Evolutionary conservation across 2,888 invertebrate genomes (phyloP).

Genomic region (Lithosia quadra): DNA sequence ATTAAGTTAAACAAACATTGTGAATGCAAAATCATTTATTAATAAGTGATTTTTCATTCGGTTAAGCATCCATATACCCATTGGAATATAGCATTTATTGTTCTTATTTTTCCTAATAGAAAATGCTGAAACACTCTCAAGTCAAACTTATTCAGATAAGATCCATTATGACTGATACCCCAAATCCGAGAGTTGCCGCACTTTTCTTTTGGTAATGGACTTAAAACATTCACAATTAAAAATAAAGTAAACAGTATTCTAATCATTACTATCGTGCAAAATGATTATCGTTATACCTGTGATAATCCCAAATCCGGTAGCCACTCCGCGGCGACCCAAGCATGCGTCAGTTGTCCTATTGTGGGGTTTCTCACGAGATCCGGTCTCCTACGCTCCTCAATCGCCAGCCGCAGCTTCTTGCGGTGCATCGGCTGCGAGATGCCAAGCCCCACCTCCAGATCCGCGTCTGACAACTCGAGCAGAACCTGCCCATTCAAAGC

Average conservation of each 20-base stretch:
- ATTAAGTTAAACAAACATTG: background rate
- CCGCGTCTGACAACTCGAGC: conserved; percentile 96
- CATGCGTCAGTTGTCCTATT: conserved; percentile 95
- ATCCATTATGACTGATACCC: too few relatives aligned
- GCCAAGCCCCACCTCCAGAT: conserved; percentile 96
- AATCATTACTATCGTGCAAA: background rate
- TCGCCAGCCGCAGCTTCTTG: conserved; percentile 96
- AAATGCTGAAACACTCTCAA: background rate
- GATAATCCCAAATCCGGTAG: conserved; percentile 96
- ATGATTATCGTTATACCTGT: conserved; percentile 84
- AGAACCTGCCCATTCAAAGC: conserved; percentile 93
- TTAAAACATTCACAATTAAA: too few relatives aligned
- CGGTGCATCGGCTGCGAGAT: conserved; percentile 97
- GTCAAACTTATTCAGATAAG: background rate
- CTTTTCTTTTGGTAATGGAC: too few relatives aligned
- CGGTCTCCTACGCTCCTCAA: conserved; percentile 96
- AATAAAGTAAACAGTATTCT: background rate
- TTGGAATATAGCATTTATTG: background rate
- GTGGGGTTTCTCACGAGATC: conserved; percentile 95
- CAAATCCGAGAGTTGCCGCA: too few relatives aligned
- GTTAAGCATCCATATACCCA: too few relatives aligned
- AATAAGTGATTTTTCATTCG: too few relatives aligned
- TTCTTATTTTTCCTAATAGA: background rate
- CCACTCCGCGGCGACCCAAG: conserved; percentile 98
- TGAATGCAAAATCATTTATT: too few relatives aligned